Base-by-base conservation (phyloP, 2,888 invertebrate genomes). In the Xestia rhomboidea region DNA sequence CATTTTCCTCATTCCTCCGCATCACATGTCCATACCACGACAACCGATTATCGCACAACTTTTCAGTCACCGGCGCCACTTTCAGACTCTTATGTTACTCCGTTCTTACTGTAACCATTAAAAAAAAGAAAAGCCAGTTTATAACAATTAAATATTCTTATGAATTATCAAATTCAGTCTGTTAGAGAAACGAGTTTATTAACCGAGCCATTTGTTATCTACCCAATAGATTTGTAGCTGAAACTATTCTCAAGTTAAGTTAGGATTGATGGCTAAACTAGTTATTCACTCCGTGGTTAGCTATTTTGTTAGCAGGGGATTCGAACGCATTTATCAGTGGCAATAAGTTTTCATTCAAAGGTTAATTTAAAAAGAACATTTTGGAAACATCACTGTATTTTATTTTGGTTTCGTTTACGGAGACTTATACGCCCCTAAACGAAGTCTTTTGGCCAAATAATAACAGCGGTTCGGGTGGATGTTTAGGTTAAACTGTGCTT, bases 141-240 rank as follows among this genome's bases (percentile, higher is more conserved):
- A 49, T 21, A 49, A 21, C 49, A 21, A 49, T 49, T 21, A 49
- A 21, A 49, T 49, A 21, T 21, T 49, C 21, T 21, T 49, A 21
- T 3, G 49, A 7, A 49, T 49, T 21, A 49, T 21, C 21, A 49
- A 21, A 49, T 21, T 21, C 21, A 87, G 72, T 79, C 83, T 77
- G 72, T 78, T 81, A 81, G 44, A 49, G 46, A 64, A 71, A 77
- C 68, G 68, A 74, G 82, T 82, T 81, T 66, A 78, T 87, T 85
- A 77, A 57, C 69, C 68, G 64, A 68, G 51, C 57, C 41, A 79
- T 82, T 75, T 60, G 67, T 81, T 24, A 21, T 51, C 10, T 76
- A 77, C 67, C 51, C 49, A 68, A 81, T 83, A 70, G 27, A 81
- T 83, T 83, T 85, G 84, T 68, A 75, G 51, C 21, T 24, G 21